Evolutionary conservation across 2,113 vertebrate species (phyloP), one percentile per base, ranked within the genome.

Genomic region (Lampris incognitus): DNA sequence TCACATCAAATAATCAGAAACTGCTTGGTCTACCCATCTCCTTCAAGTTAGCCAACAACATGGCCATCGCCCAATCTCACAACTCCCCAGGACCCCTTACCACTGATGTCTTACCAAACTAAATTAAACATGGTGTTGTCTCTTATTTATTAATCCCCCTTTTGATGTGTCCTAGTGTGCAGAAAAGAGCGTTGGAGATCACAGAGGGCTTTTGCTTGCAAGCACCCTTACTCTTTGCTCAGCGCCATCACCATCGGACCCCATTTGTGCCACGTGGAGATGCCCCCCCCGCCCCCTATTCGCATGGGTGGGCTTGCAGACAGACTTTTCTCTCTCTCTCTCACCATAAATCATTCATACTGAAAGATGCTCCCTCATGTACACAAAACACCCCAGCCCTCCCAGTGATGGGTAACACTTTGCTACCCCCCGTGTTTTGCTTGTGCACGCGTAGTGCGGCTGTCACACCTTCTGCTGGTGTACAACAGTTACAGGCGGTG

Each of bases 81-180:
- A 79, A 73, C 84, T 81, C 75, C 81, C 73, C 59, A 39, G 61
- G 70, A 84, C 76, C 79, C 55, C 54, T 72, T 71, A 59, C 74
- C 69, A 70, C 87, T 69, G 82, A 76, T 79, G 78, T 65, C 82
- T 85, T 68, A 74, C 67, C 78, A 69, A 41, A 64, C 77, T 94
- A 83, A 93, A 94, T 93, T 93, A 94, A 93, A 91, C 83, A 94
- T 92, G 78, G 42, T 74, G 90, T 85, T 88, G 83, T 74, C 67
- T 88, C 83, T 93, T 92, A 89, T 94, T 93, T 93, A 93, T 89
- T 61, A 87, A 81, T 84, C 64, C 78, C 68, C 81, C 81, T 88
- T 91, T 89, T 92, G 90, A 94, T 92, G 88, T 87, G 82, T 89
- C 85, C 81, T 77, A 74, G 62, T 7, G 70, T 59, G 66, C 83